These are phyloP conservation scores for Crocallis elinguaria DNA, from an alignment of 2,888 invertebrate species.

Conservation along the genomic window DNA sequence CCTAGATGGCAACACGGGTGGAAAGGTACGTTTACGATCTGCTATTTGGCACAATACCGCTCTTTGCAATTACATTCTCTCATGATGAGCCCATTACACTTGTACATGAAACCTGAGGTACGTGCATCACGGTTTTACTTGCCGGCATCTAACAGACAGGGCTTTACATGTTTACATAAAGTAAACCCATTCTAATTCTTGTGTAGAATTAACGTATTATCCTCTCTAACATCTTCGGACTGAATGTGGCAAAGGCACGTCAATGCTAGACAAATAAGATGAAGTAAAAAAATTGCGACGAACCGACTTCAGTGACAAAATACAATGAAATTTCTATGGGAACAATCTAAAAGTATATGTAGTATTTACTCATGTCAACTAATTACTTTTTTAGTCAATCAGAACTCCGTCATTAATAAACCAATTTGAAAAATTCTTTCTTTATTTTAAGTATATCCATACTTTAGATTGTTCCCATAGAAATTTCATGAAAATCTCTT, in stretches of 20 bases:
- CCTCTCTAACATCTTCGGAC: conserved; percentile 28
- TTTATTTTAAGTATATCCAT: no score
- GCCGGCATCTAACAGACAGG: background rate
- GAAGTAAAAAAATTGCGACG: no score
- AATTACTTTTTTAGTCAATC: no score
- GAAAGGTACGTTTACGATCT: conserved; percentile 62
- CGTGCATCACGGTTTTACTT: conserved; percentile 38
- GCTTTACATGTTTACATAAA: conserved; percentile 34
- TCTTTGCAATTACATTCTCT: conserved; percentile 55
- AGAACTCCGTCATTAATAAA: no score
- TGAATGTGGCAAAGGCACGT: conserved; percentile 14
- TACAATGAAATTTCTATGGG: no score
- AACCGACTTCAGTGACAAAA: no score
- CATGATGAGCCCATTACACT: conserved; percentile 56
- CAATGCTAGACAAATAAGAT: no score
- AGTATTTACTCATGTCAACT: no score
- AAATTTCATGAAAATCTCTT: no score
- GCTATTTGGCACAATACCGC: conserved; percentile 60
- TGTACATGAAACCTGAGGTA: conserved; percentile 46
- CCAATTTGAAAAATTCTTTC: no score
- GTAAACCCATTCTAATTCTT: conserved; percentile 39
- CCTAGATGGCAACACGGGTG: conserved; percentile 69
- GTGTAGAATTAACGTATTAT: conserved; percentile 38
- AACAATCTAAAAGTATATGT: no score
- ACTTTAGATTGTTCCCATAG: no score